Conservation (phyloP, 2,888 invertebrate species). For the Allolobophora icterica region DNA sequence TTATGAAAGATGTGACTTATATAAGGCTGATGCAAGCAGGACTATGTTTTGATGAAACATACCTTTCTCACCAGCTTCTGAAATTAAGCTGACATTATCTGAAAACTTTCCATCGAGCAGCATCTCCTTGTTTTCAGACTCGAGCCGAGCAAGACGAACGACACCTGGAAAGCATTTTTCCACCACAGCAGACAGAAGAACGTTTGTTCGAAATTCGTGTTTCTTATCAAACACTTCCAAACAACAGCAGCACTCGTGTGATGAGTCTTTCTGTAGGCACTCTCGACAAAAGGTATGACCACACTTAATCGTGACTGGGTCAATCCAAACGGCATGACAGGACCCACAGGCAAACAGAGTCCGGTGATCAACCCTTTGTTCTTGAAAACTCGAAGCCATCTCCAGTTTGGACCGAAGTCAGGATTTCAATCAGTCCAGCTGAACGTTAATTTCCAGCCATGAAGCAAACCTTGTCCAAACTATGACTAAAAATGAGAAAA, state of each 20-base stretch:
- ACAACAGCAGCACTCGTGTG: neutral
- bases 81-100: neutral
- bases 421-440: neutral
- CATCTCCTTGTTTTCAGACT: neutral
- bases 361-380: neutral
- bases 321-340: constrained; percentile 45
- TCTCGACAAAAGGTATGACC: constrained; percentile 75
- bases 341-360: constrained; percentile 34
- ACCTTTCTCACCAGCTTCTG: neutral
- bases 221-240: neutral
- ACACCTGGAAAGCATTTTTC: constrained; percentile 26
- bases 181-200: neutral
- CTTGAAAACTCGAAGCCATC: neutral
- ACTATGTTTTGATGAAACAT: neutral
- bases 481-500: neutral
- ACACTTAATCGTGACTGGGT: constrained; percentile 76
- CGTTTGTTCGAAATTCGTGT: constrained; percentile 26
- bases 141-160: neutral
- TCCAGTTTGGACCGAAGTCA: neutral
- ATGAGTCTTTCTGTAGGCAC: constrained; percentile 51
- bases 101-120: neutral
- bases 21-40: too few relatives aligned
- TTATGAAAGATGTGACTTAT: neutral
- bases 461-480: neutral
- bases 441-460: neutral